Conservation (phyloP, 2,888 invertebrate species). For the Nesidiocoris tenuis region DNA sequence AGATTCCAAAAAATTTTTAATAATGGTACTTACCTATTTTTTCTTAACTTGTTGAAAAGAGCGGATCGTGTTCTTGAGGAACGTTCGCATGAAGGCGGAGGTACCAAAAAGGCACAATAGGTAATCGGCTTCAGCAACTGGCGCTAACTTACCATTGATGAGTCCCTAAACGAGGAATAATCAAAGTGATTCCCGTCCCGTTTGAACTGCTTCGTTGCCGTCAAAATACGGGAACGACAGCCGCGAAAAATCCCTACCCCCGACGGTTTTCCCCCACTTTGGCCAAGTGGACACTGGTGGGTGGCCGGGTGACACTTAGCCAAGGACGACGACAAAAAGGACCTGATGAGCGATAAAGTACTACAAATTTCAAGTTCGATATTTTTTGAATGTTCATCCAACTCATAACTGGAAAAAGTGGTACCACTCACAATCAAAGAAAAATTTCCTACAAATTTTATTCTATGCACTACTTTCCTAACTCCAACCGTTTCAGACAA, state of each 20-base stretch:
- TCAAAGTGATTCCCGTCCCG: not conserved
- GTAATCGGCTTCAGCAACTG: not conserved
- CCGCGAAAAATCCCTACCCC: not conserved
- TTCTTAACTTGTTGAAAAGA: slow-evolving; percentile 33
- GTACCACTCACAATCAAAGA: no score
- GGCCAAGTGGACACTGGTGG: not conserved
- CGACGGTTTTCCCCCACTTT: not conserved
- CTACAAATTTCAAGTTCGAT: no score
- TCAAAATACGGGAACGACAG: not conserved
- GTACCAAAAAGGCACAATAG: not conserved
- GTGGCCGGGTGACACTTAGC: not conserved
- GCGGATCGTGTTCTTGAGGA: slow-evolving; percentile 24
- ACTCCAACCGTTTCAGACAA: no score
- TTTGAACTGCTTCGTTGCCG: not conserved
- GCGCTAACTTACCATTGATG: not conserved
- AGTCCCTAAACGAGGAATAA: not conserved
- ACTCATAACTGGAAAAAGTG: no score
- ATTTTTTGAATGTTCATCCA: no score
- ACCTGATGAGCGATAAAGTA: no score
- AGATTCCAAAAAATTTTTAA: no score
- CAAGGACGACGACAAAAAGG: no score
- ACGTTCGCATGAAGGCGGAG: slow-evolving; percentile 13
- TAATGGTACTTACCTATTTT: slow-evolving; percentile 13
- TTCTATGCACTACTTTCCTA: no score
- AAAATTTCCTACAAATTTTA: no score